Evolutionary conservation across 2,113 vertebrate species (phyloP).

Genomic region (Pogona vitticeps): DNA sequence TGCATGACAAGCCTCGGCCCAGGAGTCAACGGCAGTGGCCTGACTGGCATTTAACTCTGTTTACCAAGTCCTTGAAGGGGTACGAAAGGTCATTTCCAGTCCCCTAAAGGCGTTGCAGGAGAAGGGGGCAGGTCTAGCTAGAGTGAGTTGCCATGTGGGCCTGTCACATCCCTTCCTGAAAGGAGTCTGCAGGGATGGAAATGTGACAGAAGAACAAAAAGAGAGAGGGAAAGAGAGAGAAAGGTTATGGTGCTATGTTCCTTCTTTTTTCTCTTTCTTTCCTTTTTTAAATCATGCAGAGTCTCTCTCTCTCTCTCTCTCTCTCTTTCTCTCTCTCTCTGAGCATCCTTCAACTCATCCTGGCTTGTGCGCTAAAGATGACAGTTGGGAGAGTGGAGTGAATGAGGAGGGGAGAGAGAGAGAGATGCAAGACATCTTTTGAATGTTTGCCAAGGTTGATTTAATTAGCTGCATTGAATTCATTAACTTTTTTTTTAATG

Average conservation of each 20-base stretch:
- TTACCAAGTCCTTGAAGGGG: constrained; percentile 7
- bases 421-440: constrained; percentile 16
- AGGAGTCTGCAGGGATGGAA: constrained; percentile 10
- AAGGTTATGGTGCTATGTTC: too few species aligned
- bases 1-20: not conserved
- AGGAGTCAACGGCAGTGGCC: not conserved
- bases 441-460: constrained; percentile 65
- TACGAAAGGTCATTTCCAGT: constrained; percentile 25
- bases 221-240: constrained; percentile 32
- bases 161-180: constrained; percentile 20
- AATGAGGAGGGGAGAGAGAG: not conserved
- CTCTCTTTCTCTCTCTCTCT: not conserved
- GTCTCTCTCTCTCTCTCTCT: not conserved
- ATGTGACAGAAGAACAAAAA: constrained; percentile 34
- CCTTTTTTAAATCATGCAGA: not conserved
- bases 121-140: not conserved
- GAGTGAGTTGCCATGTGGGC: not conserved
- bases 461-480: constrained; percentile 71
- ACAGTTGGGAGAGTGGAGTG: not conserved
- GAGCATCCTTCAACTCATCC: fast-evolving
- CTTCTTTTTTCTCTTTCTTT: too few species aligned
- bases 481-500: constrained; percentile 50
- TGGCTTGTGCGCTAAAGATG: not conserved
- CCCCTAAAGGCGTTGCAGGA: fast-evolving
- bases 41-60: not conserved